Evolutionary conservation across 2,797 vertebrate species (phyloP).

Genomic region (Coccyzus lansbergi): DNA sequence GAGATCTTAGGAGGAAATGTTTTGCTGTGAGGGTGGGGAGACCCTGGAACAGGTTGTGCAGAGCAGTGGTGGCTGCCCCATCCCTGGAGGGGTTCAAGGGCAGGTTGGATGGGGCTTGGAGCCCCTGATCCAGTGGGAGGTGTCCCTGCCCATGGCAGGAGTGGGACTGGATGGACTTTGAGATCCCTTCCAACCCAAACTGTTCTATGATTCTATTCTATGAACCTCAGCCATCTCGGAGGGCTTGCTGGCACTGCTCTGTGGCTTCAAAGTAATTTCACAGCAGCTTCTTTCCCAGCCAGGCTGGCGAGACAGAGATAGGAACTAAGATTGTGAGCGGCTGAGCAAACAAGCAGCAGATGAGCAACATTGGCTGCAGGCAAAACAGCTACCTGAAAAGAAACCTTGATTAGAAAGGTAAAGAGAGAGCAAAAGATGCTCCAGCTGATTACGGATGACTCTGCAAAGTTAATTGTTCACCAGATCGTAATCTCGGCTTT

Average conservation of each 20-base stretch:
- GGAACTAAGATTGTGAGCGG: not conserved
- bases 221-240: not conserved
- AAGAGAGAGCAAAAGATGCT: constrained; percentile 33
- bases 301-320: not conserved
- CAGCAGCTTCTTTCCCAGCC: not conserved
- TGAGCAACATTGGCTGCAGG: not conserved
- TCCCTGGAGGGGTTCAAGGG: no score
- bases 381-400: constrained; percentile 3
- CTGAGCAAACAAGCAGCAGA: constrained; percentile 14
- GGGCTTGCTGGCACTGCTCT: not conserved
- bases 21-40: no score
- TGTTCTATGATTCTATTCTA: no score
- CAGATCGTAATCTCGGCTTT: constrained; percentile 24
- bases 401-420: not conserved
- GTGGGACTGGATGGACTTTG: no score
- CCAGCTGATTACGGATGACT: not conserved
- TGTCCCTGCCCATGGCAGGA: no score
- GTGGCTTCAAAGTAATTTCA: not conserved
- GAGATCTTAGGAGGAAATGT: no score
- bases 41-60: no score
- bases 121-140: no score
- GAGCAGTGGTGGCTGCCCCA: no score
- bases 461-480: constrained; percentile 35
- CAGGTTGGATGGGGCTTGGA: no score
- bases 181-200: no score